Evolutionary conservation across 2,888 invertebrate genomes (phyloP).

Genomic region (Heliconius hortense): DNA sequence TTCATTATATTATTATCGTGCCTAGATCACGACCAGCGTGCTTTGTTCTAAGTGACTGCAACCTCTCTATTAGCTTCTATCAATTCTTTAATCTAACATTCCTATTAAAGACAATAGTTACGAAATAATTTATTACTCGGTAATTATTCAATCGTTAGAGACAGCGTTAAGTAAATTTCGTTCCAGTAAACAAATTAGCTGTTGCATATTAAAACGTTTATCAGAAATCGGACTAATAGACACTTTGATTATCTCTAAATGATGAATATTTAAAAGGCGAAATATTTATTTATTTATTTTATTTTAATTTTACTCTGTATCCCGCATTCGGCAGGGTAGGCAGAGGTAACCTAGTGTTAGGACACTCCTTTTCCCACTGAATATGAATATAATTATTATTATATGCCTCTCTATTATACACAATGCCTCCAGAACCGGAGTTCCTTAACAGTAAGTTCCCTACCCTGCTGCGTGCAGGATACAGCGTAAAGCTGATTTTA

Average conservation of each 20-base stretch:
- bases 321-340: too few relatives aligned
- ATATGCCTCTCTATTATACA: too few relatives aligned
- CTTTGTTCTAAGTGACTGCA: slow-evolving; percentile 27
- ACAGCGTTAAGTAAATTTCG: slow-evolving; percentile 32
- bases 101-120: slow-evolving; percentile 21
- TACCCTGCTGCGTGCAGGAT: too few relatives aligned
- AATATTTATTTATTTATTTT: slow-evolving; percentile 3
- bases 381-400: neutral
- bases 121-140: slow-evolving; percentile 29
- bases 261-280: slow-evolving; percentile 23
- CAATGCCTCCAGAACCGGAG: too few relatives aligned
- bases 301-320: too few relatives aligned
- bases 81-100: slow-evolving; percentile 19
- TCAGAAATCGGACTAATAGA: slow-evolving; percentile 25
- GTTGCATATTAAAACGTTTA: slow-evolving; percentile 36
- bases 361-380: too few relatives aligned
- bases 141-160: slow-evolving; percentile 30
- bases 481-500: too few relatives aligned
- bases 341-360: too few relatives aligned
- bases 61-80: slow-evolving; percentile 29
- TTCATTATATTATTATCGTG: slow-evolving; percentile 26
- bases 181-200: slow-evolving; percentile 27
- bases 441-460: too few relatives aligned
- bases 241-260: slow-evolving; percentile 25
- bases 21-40: slow-evolving; percentile 24